Conservation (phyloP, 2,113 vertebrate species). For the Cinclus cinclus region DNA sequence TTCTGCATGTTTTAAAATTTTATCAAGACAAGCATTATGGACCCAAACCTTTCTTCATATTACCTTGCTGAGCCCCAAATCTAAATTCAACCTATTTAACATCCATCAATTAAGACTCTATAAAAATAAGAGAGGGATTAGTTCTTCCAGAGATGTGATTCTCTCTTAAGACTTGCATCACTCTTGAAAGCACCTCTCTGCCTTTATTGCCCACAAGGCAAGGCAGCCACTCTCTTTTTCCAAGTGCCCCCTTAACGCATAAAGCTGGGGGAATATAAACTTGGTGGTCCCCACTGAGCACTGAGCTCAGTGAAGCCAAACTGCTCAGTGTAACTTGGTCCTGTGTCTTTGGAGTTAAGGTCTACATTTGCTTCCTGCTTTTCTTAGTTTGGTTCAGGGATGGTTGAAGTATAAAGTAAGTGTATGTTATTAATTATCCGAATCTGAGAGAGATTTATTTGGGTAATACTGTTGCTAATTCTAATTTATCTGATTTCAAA, state of each 20-base stretch:
- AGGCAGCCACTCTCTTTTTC: not conserved
- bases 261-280: fast-evolving
- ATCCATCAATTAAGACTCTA: not conserved
- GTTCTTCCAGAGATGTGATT: not conserved
- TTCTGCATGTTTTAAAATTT: not conserved
- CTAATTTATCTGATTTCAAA: not conserved
- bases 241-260: not conserved
- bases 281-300: not conserved
- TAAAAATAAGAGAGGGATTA: not conserved
- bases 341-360: not conserved
- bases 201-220: not conserved
- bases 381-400: not conserved
- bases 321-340: not conserved
- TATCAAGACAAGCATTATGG: not conserved
- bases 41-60: not conserved
- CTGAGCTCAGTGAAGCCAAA: not conserved
- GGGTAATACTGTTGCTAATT: not conserved
- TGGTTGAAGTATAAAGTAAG: not conserved
- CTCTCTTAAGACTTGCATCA: not conserved
- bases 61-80: not conserved
- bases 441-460: not conserved
- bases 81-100: not conserved
- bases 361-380: fast-evolving
- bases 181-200: not conserved
- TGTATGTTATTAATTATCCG: not conserved